Conservation (phyloP, 2,888 invertebrate genomes). For the Cryptophagus acutangulus region DNA sequence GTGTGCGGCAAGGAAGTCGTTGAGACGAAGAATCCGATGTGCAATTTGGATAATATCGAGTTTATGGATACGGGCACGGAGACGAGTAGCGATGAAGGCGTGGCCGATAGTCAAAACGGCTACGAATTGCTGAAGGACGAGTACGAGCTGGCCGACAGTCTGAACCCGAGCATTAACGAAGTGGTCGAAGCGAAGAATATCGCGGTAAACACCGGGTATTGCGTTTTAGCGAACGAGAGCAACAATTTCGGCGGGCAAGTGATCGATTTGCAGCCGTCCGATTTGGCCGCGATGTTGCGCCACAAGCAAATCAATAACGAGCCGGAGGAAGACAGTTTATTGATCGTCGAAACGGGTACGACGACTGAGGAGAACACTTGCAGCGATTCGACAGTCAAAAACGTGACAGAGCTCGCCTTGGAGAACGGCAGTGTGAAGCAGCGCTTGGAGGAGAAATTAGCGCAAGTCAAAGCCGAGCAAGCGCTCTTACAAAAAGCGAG, state of each 20-base stretch:
- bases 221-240: slow-evolving; percentile 36
- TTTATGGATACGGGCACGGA: slow-evolving; percentile 84
- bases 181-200: slow-evolving; percentile 25
- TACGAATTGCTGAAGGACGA: slow-evolving; percentile 63
- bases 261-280: slow-evolving; percentile 37
- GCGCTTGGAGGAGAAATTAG: slow-evolving; percentile 33
- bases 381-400: slow-evolving; percentile 48
- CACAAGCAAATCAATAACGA: slow-evolving; percentile 41
- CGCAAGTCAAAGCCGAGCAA: slow-evolving; percentile 27
- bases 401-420: slow-evolving; percentile 36
- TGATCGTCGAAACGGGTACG: slow-evolving; percentile 50
- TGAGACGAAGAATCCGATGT: slow-evolving; percentile 27
- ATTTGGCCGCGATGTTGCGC: slow-evolving; percentile 36
- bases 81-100: slow-evolving; percentile 63
- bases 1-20: slow-evolving; percentile 38
- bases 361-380: slow-evolving; percentile 58
- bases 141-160: slow-evolving; percentile 43
- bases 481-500: slow-evolving; percentile 19
- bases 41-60: slow-evolving; percentile 74
- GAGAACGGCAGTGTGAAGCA: slow-evolving; percentile 32
- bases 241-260: slow-evolving; percentile 35
- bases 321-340: slow-evolving; percentile 57
- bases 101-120: slow-evolving; percentile 58
- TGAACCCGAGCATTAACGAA: slow-evolving; percentile 38
- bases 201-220: slow-evolving; percentile 41